Base-by-base conservation (phyloP, 2,113 vertebrate species). In the Chaetodon auriga region DNA sequence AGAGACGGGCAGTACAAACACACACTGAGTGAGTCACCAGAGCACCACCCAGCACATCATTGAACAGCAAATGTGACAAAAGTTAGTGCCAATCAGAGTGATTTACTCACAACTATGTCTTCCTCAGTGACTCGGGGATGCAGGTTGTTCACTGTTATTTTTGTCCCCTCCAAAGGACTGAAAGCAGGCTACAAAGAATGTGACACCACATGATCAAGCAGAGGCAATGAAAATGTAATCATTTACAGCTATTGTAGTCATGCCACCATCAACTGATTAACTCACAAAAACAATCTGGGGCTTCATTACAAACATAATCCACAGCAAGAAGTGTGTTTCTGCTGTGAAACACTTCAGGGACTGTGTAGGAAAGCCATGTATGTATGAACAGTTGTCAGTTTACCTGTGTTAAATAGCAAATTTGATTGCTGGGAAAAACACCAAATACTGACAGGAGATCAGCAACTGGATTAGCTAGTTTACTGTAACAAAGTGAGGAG, bases 141-240 rank as follows among this genome's bases (percentile, higher is more conserved):
- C 81, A 99, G 94, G 88, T 99, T 99, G 91, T 98, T 98, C 82
- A 99, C 98, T 0, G 97, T 99, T 95, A 99, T 99, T 95, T 99
- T 99, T 38, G 98, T 99, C 69, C 98, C 98, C 93, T 99, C 98
- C 93, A 99, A 86, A 21, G 98, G 98, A 90, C 98, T 99, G 85
- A 97, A 96, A 0, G 91, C 84, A 64, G 96, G 96, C 98, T 99
- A 86, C 2, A 78, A 76, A 84, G 38, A 76, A 84, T 2, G 48
- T 0, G 65, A 68, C 43, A 73, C 8, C 66, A 78, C 41, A 60
- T 9, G n/a, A 45, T 81, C 55, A 87, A 62, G 2, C 21, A n/a
- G 43, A 61, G 45, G 6, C 3, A 54, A 45, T 48, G 0, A 9
- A 49, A 74, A 74, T 14, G n/a, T 30, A 30, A 30, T 30, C 30